Evolutionary conservation across 2,113 vertebrate species (phyloP), one percentile per base, ranked within the genome.

Genomic region (Muntiacus reevesi): DNA sequence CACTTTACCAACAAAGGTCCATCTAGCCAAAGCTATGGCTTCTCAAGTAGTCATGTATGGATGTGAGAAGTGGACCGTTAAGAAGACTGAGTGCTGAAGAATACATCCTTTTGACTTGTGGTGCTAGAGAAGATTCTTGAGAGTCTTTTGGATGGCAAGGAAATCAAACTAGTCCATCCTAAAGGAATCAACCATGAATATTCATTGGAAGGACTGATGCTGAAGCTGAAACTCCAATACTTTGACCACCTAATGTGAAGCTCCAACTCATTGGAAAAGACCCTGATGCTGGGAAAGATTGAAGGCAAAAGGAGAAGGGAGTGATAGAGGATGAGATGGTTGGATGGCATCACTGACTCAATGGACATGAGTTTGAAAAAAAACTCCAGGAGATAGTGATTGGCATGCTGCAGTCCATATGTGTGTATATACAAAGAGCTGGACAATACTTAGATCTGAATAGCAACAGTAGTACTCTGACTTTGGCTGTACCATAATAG

Each of bases 221-320:
- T 74, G 11, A 74, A 74, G 23, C 36, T 74, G 36, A 74, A 74
- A 5, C 21, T 74, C 21, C 12, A 43, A 25, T 74, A 74, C 1
- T 74, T 43, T 74, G 36, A 25, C 36, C 21, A 25, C 21, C 36
- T 43, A 23, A 43, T 43, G 36, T 12, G 23, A 74, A 43, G 21
- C 0, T 0, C 36, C 36, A 7, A 0, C 40, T 74, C 71, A 74
- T 14, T 43, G 36, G 67, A 43, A 74, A 74, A 43, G n/a, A 40
- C 21, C 11, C 36, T 74, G 67, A 74, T 74, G 11, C 2, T 74
- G 36, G 36, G 36, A 74, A 25, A 74, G 67, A 43, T 15, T 40
- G 36, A 43, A 43, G n/a, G 36, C 67, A 43, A 43, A 43, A 74
- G 67, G 36, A 74, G 11, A 74, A 74, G 10, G 67, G 67, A 40